phyloP scores from a whole-genome alignment of 2,888 invertebrate species.

The Melanostoma mellinum region DNA sequence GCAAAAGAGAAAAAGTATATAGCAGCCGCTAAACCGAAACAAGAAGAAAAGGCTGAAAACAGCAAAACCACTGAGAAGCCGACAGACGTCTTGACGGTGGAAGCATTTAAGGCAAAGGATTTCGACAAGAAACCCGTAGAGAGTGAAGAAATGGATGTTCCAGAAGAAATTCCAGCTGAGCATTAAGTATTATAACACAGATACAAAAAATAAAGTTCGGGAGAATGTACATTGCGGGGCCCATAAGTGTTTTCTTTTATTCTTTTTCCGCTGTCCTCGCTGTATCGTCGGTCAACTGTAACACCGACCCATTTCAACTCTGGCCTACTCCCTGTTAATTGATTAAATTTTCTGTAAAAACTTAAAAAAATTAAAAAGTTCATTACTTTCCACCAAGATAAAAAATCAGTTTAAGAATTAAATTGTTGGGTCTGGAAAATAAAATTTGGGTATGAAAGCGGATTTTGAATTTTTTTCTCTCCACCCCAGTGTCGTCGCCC shows the following conservation, averaged over 20 bases:
- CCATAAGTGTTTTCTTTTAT: slow-evolving; percentile 35
- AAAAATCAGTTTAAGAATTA: slow-evolving; percentile 34
- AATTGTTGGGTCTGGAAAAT: slow-evolving; percentile 47
- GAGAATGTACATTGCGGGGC: slow-evolving; percentile 8
- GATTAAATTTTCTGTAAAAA: slow-evolving; percentile 63
- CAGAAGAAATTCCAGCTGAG: slow-evolving; percentile 47
- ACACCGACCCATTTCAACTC: neutral
- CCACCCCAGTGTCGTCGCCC: neutral
- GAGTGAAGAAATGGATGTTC: slow-evolving; percentile 47
- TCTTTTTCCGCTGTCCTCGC: neutral
- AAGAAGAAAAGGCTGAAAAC: slow-evolving; percentile 5
- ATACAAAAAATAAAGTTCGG: slow-evolving; percentile 40
- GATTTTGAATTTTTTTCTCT: slow-evolving; percentile 36
- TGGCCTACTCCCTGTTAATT: slow-evolving; percentile 58
- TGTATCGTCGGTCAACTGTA: neutral
- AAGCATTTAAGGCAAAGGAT: slow-evolving; percentile 57
- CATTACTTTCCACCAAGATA: slow-evolving; percentile 5
- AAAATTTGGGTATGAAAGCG: slow-evolving; percentile 46
- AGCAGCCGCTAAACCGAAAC: slow-evolving; percentile 13
- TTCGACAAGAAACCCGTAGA: slow-evolving; percentile 57
- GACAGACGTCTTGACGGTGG: slow-evolving; percentile 61
- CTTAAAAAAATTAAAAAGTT: slow-evolving; percentile 17
- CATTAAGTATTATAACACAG: slow-evolving; percentile 51
- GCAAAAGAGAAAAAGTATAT: slow-evolving; percentile 1
- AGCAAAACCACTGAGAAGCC: slow-evolving; percentile 11